Evolutionary conservation across 2,797 vertebrate species (phyloP).

Genomic region (Tragopan temminckii): DNA sequence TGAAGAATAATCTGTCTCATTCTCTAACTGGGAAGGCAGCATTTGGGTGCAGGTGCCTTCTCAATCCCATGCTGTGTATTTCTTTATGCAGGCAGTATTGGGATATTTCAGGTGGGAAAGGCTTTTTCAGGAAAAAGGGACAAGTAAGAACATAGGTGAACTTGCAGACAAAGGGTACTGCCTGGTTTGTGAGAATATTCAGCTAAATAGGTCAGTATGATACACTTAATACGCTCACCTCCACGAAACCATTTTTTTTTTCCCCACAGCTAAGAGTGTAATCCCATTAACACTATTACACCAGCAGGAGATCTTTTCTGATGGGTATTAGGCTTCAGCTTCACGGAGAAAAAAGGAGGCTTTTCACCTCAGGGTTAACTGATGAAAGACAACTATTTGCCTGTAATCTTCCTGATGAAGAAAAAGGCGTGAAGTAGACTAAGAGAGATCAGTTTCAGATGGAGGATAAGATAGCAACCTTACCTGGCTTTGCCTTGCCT

Average conservation of each 20-base stretch:
- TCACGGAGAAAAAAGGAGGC: neutral
- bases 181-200: neutral
- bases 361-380: neutral
- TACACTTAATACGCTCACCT: neutral
- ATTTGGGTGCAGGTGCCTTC: neutral
- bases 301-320: neutral
- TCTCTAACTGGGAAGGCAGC: neutral
- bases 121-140: neutral
- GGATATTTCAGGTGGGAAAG: neutral
- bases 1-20: neutral
- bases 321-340: neutral
- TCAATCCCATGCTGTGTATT: neutral
- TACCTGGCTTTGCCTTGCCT: neutral
- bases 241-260: neutral
- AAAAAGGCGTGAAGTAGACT: neutral
- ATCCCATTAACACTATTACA: conserved; percentile 13
- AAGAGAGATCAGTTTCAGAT: neutral
- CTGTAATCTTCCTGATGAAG: neutral
- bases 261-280: neutral
- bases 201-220: neutral
- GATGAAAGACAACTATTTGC: neutral
- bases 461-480: neutral
- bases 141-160: neutral
- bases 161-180: neutral
- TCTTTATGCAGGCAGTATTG: rapidly evolving